Conservation (phyloP, 2,888 invertebrate species). For the Venustoraphidia nigricollis region DNA sequence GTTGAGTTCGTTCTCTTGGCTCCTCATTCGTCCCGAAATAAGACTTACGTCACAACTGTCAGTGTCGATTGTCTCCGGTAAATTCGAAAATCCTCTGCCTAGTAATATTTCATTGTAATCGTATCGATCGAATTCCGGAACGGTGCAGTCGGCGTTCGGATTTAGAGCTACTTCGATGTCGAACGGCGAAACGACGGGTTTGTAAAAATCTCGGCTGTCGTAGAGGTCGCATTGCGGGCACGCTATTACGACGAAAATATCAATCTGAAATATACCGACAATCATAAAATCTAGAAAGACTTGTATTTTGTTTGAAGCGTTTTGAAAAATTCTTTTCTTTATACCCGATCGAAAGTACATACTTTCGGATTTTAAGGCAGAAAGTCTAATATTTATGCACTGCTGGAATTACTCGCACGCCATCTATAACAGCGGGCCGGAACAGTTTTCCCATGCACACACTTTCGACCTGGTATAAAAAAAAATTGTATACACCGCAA, state of each 20-base stretch:
- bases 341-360: too few species aligned
- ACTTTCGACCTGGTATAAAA: too few species aligned
- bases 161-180: slow-evolving; percentile 81
- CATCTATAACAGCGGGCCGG: too few species aligned
- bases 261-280: slow-evolving; percentile 43
- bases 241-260: slow-evolving; percentile 80
- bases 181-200: slow-evolving; percentile 80
- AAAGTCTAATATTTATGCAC: too few species aligned
- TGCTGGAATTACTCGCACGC: too few species aligned
- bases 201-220: slow-evolving; percentile 72
- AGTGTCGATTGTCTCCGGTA: slow-evolving; percentile 23
- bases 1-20: slow-evolving; percentile 20
- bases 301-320: too few species aligned
- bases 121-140: slow-evolving; percentile 30
- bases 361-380: too few species aligned
- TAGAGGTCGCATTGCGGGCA: slow-evolving; percentile 83
- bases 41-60: slow-evolving; percentile 48
- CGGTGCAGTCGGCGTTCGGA: slow-evolving; percentile 25
- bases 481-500: too few species aligned
- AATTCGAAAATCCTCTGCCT: slow-evolving; percentile 29
- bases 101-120: slow-evolving; percentile 62
- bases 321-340: too few species aligned
- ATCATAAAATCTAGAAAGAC: too few species aligned
- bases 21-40: slow-evolving; percentile 54
- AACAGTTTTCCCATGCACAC: too few species aligned